Base-by-base conservation (phyloP, 2,113 vertebrate genomes). In the Clarias gariepinus region DNA sequence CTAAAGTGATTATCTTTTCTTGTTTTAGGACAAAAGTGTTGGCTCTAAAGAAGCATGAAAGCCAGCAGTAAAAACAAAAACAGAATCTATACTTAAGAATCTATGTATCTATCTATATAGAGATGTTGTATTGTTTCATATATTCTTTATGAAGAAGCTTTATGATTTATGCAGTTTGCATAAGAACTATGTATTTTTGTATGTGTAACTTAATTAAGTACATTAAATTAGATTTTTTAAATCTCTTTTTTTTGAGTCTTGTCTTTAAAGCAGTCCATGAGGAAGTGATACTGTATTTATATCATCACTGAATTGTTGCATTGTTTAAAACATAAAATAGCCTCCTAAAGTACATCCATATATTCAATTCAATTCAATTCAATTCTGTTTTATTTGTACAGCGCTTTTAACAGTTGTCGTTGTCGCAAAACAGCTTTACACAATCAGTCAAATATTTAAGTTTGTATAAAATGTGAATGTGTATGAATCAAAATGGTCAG, bases 1-100 rank as follows among this genome's bases (percentile, higher is more conserved):
- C 47, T 4, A 25, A 81, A 82, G 82, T 55, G 0, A 36, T 61
- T 81, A 8, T 81, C 78, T 52, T 63, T 79, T 41, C 6, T 41
- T 41, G 69, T 47, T 85, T 19, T 63, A 91, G 89, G 85, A 57
- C 81, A 0, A 82, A 68, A 73, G 94, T 80, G 30, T 19, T 69
- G 25, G 33, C 16, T 57, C 52, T 90, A 68, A 90, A n/a, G 25
- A 81, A 33, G 41, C 30, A 88, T 77, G 33, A 60, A 52, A 71
- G 21, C 36, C 15, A 19, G 19, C 47, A 58, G 57, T 41, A 8
- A 74, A 41, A 41, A 41, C 3, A 41, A 41, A 41, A 57, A 41
- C 36, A 33, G 16, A 33, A 19, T 7, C 53, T 80, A 36, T 33
- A 11, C 36, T 36, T 71, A 63, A 3, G 28, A 4, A 61, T 61